These are phyloP conservation scores for Spondyliosoma cantharus DNA, from an alignment of 2,797 vertebrate species.

Conservation along the genomic window DNA sequence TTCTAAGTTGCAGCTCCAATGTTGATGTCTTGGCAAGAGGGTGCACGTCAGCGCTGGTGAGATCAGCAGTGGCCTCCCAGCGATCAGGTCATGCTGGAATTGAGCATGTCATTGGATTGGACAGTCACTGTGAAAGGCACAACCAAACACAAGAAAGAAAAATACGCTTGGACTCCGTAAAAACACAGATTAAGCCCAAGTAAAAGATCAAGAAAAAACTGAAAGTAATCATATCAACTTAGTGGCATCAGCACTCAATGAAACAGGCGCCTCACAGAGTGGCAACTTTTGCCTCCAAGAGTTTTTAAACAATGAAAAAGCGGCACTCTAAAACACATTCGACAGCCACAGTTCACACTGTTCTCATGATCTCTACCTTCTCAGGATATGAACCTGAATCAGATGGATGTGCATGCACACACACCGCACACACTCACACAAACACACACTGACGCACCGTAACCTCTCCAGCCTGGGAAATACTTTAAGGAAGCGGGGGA, in stretches of 20 bases:
- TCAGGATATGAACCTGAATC: constrained; percentile 69
- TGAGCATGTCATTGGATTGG: constrained; percentile 64
- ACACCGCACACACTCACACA: constrained; percentile 32
- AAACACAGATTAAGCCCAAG: constrained; percentile 44
- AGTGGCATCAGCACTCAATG: constrained; percentile 6
- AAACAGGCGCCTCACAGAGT: constrained; percentile 2
- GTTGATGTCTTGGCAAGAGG: constrained; percentile 2
- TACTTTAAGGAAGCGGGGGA: constrained; percentile 75
- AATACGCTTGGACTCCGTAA: constrained; percentile 32
- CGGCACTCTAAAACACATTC: constrained; percentile 4
- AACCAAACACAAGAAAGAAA: constrained; percentile 44
- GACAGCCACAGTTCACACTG: constrained; percentile 26
- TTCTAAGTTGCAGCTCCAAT: constrained; percentile 1
- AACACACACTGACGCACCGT: constrained; percentile 46
- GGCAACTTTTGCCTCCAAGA: not conserved
- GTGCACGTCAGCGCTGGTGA: constrained; percentile 33
- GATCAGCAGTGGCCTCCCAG: constrained; percentile 51
- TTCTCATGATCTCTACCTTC: constrained; percentile 75
- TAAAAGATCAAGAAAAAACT: constrained; percentile 36
- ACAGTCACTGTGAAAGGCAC: constrained; percentile 57
- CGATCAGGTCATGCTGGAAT: constrained; percentile 49
- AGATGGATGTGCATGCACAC: constrained; percentile 44
- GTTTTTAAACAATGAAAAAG: constrained; percentile 26
- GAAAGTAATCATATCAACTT: constrained; percentile 42
- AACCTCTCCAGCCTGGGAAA: constrained; percentile 75